Evolutionary conservation across 92 coral and sea anemone genomes (phyloP).

Genomic region (Parazoanthus darwini): DNA sequence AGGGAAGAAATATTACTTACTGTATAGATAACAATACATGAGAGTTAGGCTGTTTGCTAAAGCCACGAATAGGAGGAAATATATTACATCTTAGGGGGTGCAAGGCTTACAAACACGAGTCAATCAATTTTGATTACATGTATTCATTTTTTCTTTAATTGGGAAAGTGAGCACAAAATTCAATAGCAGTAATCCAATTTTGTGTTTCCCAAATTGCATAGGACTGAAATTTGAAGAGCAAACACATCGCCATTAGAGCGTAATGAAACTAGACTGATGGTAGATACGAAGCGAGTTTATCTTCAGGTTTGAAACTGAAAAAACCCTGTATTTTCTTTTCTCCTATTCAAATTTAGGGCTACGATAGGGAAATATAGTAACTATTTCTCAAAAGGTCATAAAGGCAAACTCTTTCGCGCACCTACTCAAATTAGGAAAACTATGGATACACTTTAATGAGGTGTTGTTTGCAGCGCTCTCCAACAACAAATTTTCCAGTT

Average conservation of each 20-base stretch:
- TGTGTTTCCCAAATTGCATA: background rate
- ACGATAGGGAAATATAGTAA: background rate
- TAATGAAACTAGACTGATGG: background rate
- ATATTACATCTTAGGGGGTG: background rate
- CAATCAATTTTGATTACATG: background rate
- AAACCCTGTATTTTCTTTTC: background rate
- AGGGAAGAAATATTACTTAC: background rate
- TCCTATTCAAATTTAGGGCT: background rate
- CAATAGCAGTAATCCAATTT: background rate
- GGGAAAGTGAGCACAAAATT: background rate
- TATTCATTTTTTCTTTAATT: constrained; percentile 14
- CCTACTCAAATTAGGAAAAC: background rate
- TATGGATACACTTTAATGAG: background rate
- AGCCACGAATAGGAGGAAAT: background rate
- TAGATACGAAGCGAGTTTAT: background rate
- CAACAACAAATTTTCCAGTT: background rate
- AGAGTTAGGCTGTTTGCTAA: background rate
- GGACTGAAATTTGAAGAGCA: constrained; percentile 4
- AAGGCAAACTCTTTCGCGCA: background rate
- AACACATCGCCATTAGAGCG: background rate
- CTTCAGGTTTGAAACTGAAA: background rate
- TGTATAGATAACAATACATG: background rate
- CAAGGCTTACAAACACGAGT: background rate
- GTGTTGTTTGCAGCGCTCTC: background rate
- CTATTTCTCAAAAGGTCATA: too few species aligned